Base-by-base conservation (phyloP, 1,140 invertebrate species). In the Stegodyphus dumicola region DNA sequence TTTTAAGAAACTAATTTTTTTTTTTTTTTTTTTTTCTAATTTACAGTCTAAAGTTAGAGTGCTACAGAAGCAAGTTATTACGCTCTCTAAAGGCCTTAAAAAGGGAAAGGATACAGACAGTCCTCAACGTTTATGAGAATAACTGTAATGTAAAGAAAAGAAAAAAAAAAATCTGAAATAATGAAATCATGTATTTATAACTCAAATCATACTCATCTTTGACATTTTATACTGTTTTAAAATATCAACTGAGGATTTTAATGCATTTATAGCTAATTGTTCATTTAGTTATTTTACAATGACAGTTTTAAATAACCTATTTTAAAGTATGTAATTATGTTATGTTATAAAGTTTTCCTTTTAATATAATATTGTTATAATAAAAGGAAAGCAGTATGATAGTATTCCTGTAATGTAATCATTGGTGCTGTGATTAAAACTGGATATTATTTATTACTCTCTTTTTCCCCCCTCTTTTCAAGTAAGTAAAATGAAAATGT, bases 21-120 rank as follows among this genome's bases (percentile, higher is more conserved):
- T 60, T 33, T 60, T 60, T 60, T 15, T 60, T 33, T 3, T 3
- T 2, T 9, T 1, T 73, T 69, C 87, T 87, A 87, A n/a, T 77
- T 87, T 89, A 54, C 89, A 91, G 89, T 88, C 87, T 13, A 91
- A 91, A 86, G 89, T 89, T 11, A 69, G 89, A 60, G 87, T 89
- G 15, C 84, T 91, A 15, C 88, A 89, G 78, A 90, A 91, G 74
- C 96, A 98, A 91, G 93, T 97, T 6, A 95, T 96, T 0, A 93
- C 93, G 0, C 91, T 97, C 18, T 95, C 95, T 71, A 97, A 97
- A 90, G 93, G 93, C 64, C 94, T 92, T 18, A 96, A 95, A 74
- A 85, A 65, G 49, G 49, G 17, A 6, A 86, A 18, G 56, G 79
- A 77, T 66, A 81, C 84, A 52, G 85, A 87, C 65, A 88, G 88